Conservation (phyloP, 2,113 vertebrate genomes). For the Ibidorhyncha struthersii region DNA sequence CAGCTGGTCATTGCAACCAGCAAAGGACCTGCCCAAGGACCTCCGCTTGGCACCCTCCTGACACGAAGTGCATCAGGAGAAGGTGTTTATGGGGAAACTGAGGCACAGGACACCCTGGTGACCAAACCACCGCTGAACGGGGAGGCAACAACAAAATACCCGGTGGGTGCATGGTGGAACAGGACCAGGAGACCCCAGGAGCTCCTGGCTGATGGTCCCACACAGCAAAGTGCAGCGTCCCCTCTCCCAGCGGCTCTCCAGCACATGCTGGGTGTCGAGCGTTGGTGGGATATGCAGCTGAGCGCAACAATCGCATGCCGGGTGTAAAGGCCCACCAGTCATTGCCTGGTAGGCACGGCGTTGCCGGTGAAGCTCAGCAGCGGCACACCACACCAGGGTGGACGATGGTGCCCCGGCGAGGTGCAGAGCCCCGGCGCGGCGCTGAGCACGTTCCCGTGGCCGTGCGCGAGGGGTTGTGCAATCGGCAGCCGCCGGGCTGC, state of each 20-base stretch:
- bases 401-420: not conserved
- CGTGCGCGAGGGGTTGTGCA: constrained; percentile 24
- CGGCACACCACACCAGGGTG: accelerated
- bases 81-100: not conserved
- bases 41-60: too few species aligned
- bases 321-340: not conserved
- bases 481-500: constrained; percentile 58
- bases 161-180: accelerated
- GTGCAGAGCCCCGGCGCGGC: not conserved
- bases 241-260: not conserved
- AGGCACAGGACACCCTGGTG: not conserved
- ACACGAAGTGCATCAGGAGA: accelerated
- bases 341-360: accelerated
- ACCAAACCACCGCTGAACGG: too few species aligned
- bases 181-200: not conserved
- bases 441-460: not conserved
- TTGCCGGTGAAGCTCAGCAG: not conserved
- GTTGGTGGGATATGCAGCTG: accelerated
- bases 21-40: not conserved
- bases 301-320: not conserved
- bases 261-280: accelerated
- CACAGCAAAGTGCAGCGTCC: accelerated
- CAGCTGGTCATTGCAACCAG: not conserved
- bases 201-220: not conserved
- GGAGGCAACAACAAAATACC: not conserved